Conservation (phyloP, 1,140 invertebrate genomes). For the Drosophila nebulosa region DNA sequence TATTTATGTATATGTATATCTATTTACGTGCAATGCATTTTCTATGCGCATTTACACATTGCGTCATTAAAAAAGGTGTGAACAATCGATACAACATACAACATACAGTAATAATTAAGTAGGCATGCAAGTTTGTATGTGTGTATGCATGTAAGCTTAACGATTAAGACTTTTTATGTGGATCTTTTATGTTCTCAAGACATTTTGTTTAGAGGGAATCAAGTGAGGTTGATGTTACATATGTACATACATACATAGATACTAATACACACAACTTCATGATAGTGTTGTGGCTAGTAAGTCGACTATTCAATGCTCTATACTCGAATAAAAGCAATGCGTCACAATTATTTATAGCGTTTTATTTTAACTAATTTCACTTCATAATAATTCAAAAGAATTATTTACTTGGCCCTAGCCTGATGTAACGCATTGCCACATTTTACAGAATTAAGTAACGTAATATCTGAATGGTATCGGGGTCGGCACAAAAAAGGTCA, state of each 20-base stretch:
- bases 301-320: background rate
- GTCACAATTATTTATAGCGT: too few relatives aligned
- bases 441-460: too few relatives aligned
- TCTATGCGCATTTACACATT: slow-evolving; percentile 8
- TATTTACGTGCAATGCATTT: slow-evolving; percentile 5
- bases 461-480: too few relatives aligned
- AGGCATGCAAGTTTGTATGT: background rate
- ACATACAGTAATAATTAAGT: slow-evolving; percentile 1
- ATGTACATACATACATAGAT: slow-evolving; percentile 5
- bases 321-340: too few relatives aligned
- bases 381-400: too few relatives aligned
- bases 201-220: background rate
- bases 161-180: slow-evolving; percentile 13
- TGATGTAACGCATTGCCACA: too few relatives aligned
- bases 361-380: too few relatives aligned
- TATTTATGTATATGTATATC: background rate
- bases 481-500: too few relatives aligned
- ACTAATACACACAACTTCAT: background rate
- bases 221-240: too few relatives aligned
- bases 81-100: slow-evolving; percentile 47
- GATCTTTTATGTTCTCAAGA: slow-evolving; percentile 6
- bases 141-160: background rate
- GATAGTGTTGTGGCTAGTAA: background rate
- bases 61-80: slow-evolving; percentile 39
- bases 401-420: too few relatives aligned